A percentile compares a stretch with the other conserved stretches of the same genome.
Conservation (phyloP, 2,888 invertebrate species). For the Copidosoma aretas region DNA sequence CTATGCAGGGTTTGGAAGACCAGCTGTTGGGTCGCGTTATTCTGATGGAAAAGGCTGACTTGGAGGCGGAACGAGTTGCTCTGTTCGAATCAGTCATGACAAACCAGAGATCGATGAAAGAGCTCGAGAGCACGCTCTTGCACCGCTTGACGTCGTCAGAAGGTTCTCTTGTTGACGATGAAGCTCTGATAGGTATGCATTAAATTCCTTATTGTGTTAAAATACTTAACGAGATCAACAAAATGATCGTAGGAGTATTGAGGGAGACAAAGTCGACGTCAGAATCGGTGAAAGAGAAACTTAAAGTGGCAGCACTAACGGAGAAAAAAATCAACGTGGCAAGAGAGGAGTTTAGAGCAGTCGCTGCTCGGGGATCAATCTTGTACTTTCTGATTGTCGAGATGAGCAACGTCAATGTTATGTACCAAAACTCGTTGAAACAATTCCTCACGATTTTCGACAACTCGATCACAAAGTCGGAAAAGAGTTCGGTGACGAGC, state of each 20-base stretch:
- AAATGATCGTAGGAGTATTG: constrained; percentile 69
- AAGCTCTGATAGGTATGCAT: constrained; percentile 88
- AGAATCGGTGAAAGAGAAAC: constrained; percentile 93
- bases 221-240: not conserved
- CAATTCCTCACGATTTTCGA: constrained; percentile 95
- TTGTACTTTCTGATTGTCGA: constrained; percentile 95
- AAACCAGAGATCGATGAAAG: constrained; percentile 95
- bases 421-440: constrained; percentile 96
- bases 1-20: constrained; percentile 95
- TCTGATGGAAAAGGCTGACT: constrained; percentile 93
- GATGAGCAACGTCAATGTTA: constrained; percentile 94
- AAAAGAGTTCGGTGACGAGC: constrained; percentile 81
- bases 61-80: constrained; percentile 92
- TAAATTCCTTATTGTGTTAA: not conserved
- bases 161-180: constrained; percentile 94
- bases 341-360: constrained; percentile 93
- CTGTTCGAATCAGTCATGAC: constrained; percentile 95
- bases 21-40: constrained; percentile 93
- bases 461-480: constrained; percentile 89
- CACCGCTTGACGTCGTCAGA: constrained; percentile 91
- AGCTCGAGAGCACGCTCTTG: constrained; percentile 89
- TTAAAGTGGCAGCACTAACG: constrained; percentile 90
- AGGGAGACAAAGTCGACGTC: constrained; percentile 85
- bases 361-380: constrained; percentile 92
- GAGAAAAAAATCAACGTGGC: constrained; percentile 93